Conservation (phyloP, 2,113 vertebrate species). For the Engystomops pustulosus region DNA sequence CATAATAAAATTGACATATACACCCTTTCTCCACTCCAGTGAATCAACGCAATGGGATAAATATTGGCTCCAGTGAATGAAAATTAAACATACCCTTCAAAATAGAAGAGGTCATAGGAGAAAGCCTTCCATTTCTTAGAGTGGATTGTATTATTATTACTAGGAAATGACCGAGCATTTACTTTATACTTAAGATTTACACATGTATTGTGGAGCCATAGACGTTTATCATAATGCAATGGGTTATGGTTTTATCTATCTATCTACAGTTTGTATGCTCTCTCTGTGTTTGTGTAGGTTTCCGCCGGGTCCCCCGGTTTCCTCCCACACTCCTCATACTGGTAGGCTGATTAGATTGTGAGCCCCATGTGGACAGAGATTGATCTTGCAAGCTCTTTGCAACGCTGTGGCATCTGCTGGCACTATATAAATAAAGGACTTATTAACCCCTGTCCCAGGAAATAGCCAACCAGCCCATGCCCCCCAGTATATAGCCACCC, state of each 20-base stretch:
- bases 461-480: no score
- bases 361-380: no score
- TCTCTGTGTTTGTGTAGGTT: no score
- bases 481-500: no score
- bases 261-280: no score
- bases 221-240: background rate
- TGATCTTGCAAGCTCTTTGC: no score
- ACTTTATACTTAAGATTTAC: conserved; percentile 18
- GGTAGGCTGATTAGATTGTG: no score
- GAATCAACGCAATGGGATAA: conserved; percentile 59
- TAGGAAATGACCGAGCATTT: background rate
- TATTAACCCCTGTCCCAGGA: no score
- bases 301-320: no score
- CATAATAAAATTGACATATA: conserved; percentile 57
- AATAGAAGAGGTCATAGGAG: conserved; percentile 48
- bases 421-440: no score
- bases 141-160: conserved; percentile 28
- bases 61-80: conserved; percentile 49
- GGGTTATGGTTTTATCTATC: background rate
- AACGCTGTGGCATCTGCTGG: no score
- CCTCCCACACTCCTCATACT: no score
- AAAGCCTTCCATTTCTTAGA: conserved; percentile 26
- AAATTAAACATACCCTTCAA: conserved; percentile 56
- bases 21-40: conserved; percentile 51
- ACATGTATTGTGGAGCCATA: background rate